Percentiles rank a stretch among this genome's conserved stretches.
Evolutionary conservation across 2,888 invertebrate genomes (phyloP).

Genomic region (Strigamia transsilvanica): DNA sequence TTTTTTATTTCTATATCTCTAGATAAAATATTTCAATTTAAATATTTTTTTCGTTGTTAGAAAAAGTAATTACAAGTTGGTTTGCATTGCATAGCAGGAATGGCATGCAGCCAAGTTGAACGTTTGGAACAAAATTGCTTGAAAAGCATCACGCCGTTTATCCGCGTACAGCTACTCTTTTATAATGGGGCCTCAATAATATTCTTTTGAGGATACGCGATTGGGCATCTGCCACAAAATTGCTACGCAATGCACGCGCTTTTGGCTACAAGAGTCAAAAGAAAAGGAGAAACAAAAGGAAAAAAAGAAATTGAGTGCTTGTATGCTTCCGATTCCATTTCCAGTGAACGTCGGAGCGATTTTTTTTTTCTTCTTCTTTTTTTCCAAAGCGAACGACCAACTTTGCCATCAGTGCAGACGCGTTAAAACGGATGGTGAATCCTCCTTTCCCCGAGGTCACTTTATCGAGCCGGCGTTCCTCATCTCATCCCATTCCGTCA

Average conservation of each 20-base stretch:
- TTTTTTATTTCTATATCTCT: too few relatives aligned
- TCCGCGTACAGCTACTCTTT: neutral
- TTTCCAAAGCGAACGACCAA: neutral
- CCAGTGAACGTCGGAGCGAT: neutral
- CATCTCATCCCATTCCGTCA: conserved; percentile 35
- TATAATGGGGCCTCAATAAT: neutral
- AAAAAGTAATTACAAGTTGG: conserved; percentile 10
- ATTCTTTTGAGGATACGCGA: neutral
- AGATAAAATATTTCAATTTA: too few relatives aligned
- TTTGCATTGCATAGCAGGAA: neutral
- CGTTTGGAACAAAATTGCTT: neutral
- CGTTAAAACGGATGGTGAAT: neutral
- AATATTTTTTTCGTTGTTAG: neutral
- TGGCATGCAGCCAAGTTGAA: conserved; percentile 5
- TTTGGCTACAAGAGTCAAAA: neutral
- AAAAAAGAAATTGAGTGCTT: conserved; percentile 12
- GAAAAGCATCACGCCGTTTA: neutral
- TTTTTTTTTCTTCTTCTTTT: neutral
- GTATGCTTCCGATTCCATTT: conserved; percentile 29
- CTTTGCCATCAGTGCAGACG: neutral
- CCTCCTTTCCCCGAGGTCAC: conserved; percentile 7
- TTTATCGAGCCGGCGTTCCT: conserved; percentile 30
- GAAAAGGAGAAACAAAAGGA: conserved; percentile 18
- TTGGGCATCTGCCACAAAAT: neutral
- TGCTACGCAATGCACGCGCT: neutral